phyloP scores from a whole-genome alignment of 2,113 vertebrate species.

The Xenopus laevis region DNA sequence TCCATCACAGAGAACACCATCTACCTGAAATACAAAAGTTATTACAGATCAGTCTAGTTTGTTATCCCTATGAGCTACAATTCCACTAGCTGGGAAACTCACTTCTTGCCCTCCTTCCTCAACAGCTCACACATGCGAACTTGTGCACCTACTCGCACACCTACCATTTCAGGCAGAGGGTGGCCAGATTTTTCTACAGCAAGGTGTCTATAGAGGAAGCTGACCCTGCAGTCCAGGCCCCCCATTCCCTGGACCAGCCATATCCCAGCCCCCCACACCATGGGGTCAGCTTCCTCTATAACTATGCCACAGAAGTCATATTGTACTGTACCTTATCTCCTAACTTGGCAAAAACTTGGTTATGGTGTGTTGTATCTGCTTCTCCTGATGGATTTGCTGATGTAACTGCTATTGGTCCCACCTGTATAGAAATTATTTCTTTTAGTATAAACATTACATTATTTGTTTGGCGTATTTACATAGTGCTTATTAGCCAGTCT shows the following conservation, averaged over 20 bases:
- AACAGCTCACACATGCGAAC: too few species aligned
- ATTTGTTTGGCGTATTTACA: too few species aligned
- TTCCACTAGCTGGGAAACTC: too few species aligned
- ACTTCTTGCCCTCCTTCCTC: too few species aligned
- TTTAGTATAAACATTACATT: too few species aligned
- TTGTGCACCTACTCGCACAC: too few species aligned
- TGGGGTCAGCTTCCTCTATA: too few species aligned
- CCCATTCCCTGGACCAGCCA: background rate
- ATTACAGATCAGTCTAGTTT: background rate
- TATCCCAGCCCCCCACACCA: background rate
- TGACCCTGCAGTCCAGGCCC: background rate
- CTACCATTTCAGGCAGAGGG: too few species aligned
- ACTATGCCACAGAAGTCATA: too few species aligned
- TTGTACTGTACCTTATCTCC: conserved; percentile 71
- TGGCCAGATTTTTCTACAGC: background rate
- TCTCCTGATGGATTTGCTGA: conserved; percentile 88
- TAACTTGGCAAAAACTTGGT: conserved; percentile 84
- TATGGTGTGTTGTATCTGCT: conserved; percentile 88
- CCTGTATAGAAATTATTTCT: conserved; percentile 56
- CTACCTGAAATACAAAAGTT: conserved; percentile 62
- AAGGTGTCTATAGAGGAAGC: background rate
- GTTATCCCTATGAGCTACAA: too few species aligned
- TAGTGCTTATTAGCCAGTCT: too few species aligned
- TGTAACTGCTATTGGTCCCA: conserved; percentile 82
- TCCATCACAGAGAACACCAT: conserved; percentile 82